Percentiles rank a stretch among this genome's conserved stretches.
Evolutionary conservation across 2,113 vertebrate genomes (phyloP).

Genomic region (Hemicordylus capensis): DNA sequence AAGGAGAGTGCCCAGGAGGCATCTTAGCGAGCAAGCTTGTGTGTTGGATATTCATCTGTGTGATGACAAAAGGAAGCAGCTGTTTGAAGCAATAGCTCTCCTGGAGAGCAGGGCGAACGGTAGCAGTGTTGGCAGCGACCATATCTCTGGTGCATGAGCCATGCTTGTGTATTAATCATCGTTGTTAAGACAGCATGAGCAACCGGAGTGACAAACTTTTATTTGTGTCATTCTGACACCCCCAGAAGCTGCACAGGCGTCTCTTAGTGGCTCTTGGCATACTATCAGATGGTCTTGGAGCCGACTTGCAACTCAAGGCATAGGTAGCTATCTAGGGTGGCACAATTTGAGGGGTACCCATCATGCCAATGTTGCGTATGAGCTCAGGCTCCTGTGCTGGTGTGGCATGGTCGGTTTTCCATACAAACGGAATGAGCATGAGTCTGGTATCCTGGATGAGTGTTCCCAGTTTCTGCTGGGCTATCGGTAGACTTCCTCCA

Average conservation of each 20-base stretch:
- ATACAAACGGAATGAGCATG: too few species aligned
- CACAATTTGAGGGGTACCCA: too few species aligned
- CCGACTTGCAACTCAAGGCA: too few species aligned
- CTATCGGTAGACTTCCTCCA: too few species aligned
- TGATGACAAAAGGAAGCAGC: neutral
- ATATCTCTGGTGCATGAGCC: neutral
- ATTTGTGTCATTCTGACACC: neutral
- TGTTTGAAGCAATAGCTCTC: neutral
- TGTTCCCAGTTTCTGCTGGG: too few species aligned
- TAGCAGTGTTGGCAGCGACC: neutral
- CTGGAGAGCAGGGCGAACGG: neutral
- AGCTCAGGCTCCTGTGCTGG: too few species aligned
- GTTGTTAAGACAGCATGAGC: neutral
- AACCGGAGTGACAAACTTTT: neutral
- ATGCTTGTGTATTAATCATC: neutral
- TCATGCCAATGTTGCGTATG: too few species aligned
- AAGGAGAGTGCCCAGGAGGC: neutral
- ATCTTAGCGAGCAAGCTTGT: neutral
- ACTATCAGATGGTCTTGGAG: too few species aligned
- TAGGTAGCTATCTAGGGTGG: too few species aligned
- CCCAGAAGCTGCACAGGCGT: neutral
- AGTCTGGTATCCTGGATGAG: too few species aligned
- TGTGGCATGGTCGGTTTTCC: too few species aligned
- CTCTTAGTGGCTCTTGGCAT: too few species aligned
- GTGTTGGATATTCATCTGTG: neutral